Base-by-base conservation (phyloP, 2,888 invertebrate genomes). In the Phengaris alcon region DNA sequence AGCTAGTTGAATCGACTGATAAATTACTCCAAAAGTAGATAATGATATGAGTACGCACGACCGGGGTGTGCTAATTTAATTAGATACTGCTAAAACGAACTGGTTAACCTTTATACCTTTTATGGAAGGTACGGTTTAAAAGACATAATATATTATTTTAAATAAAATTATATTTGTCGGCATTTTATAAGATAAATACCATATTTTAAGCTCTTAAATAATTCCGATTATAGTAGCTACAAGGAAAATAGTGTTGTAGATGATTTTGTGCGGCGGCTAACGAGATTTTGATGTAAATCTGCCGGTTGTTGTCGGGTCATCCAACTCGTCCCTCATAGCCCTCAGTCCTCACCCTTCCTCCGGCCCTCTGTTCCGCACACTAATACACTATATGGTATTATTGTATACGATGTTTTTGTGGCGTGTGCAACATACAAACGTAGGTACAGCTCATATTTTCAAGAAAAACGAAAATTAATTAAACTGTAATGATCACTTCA, bases 221-320 rank as follows among this genome's bases (percentile, higher is more conserved):
- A 64, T 6, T 35, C 64, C 12, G 35, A 35, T 6, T 6, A 15
- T 15, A 22, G 22, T 22, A 22, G 22, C 22, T 22, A 35, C 13
- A 44, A 64, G 35, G 59, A 59, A 59, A 59, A 64, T 64, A 64
- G 69, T 52, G 55, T 46, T 52, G 83, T 81, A 79, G 84, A 82
- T 82, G 86, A 84, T 82, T 83, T 78, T 80, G 83, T 82, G 83
- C 83, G 82, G 82, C 79, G 76, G 79, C 84, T 88, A 92, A 91
- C 88, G 90, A 90, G 85, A 80, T 83, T 89, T 88, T 88, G 85
- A 91, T 91, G 91, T 90, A 88, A 91, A 91, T 91, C 84, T 79
- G 84, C 78, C 84, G 78, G 77, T 77, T 75, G 79, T 79, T 75
- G 76, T 82, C 79, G 80, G 82, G 81, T 82, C 80, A 80, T 82